These are phyloP conservation scores for Nyctalus aviator DNA, from an alignment of 2,797 vertebrate genomes.

Conservation along the genomic window DNA sequence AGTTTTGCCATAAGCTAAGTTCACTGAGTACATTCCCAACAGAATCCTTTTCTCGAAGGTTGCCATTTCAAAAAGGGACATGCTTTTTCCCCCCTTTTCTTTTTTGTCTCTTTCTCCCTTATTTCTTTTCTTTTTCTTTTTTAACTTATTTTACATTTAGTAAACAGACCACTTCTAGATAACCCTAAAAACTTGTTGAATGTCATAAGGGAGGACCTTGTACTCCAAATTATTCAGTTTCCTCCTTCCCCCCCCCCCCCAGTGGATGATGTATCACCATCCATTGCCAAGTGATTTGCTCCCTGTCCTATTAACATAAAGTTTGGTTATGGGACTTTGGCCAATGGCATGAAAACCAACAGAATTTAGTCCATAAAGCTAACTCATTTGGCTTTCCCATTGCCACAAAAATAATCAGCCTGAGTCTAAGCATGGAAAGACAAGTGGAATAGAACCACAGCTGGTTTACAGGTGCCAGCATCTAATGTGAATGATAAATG, in stretches of 20 bases:
- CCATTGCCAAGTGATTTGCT: not conserved
- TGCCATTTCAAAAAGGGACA: conserved; percentile 6
- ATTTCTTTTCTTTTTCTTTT: not conserved
- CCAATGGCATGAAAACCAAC: not conserved
- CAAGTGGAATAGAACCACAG: not conserved
- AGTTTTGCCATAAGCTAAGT: not conserved
- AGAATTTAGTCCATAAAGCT: not conserved
- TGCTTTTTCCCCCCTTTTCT: not conserved
- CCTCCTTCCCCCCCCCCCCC: not conserved
- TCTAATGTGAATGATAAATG: not conserved
- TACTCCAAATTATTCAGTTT: not conserved
- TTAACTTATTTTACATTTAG: not conserved
- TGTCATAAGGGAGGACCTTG: not conserved
- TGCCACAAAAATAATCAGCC: not conserved
- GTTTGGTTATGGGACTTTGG: not conserved
- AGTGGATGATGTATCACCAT: not conserved
- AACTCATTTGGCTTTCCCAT: not conserved
- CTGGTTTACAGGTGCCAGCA: not conserved
- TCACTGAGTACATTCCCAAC: not conserved
- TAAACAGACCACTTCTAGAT: not conserved
- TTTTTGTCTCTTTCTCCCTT: not conserved
- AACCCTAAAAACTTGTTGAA: not conserved
- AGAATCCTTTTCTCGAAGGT: not conserved
- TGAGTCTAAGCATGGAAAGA: not conserved
- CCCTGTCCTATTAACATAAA: not conserved